Evolutionary conservation across 2,113 vertebrate species (phyloP).

Genomic region (Antechinus flavipes): DNA sequence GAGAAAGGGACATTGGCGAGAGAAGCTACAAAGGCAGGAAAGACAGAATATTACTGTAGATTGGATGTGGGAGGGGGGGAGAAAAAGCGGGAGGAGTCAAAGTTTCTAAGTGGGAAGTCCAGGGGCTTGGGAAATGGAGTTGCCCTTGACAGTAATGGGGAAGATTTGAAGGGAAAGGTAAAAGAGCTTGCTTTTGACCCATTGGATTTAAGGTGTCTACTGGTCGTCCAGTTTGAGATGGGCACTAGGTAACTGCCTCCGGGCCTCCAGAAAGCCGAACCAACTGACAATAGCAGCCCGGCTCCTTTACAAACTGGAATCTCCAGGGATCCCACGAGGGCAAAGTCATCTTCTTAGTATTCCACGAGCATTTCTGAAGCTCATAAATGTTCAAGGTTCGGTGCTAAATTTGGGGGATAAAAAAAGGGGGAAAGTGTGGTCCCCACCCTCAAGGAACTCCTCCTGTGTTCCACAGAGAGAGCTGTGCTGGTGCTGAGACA

Average conservation of each 20-base stretch:
- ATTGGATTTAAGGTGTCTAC: neutral
- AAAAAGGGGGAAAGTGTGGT: neutral
- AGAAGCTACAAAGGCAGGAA: neutral
- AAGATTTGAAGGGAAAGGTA: neutral
- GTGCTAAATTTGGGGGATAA: neutral
- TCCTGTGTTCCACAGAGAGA: neutral
- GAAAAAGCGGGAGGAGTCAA: neutral
- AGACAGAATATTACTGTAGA: accelerated
- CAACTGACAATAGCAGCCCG: neutral
- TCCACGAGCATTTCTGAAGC: neutral
- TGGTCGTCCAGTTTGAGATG: neutral
- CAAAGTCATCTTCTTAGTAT: neutral
- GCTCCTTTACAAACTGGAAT: neutral
- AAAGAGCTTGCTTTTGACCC: neutral
- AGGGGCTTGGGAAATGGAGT: neutral
- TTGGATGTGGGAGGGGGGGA: neutral
- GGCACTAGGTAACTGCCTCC: neutral
- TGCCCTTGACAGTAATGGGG: neutral
- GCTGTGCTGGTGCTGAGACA: neutral
- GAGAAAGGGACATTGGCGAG: neutral
- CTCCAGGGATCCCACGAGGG: neutral
- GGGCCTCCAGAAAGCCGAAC: neutral
- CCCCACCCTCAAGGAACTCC: neutral
- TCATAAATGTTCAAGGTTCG: neutral
- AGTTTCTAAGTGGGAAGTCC: neutral